Conservation (phyloP, 2,888 invertebrate genomes). For the Formica aserva region DNA sequence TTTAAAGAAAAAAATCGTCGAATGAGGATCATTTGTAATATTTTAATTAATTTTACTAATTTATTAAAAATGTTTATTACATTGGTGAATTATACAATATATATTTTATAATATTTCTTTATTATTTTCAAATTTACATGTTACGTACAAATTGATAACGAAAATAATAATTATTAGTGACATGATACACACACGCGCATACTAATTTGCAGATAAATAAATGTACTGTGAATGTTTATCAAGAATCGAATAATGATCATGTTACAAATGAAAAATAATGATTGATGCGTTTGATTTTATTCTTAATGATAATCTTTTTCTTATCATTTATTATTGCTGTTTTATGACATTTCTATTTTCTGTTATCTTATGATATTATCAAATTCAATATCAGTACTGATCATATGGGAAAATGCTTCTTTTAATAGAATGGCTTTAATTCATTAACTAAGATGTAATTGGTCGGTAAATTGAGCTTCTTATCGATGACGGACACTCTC, state of each 20-base stretch:
- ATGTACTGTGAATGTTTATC: constrained; percentile 8
- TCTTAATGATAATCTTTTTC: background rate
- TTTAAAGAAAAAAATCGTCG: background rate
- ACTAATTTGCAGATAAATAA: background rate
- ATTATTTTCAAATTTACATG: background rate
- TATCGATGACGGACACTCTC: constrained; percentile 74
- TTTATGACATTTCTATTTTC: background rate
- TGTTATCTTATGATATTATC: background rate
- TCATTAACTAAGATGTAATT: constrained; percentile 70
- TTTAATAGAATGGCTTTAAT: constrained; percentile 44
- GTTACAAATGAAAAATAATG: background rate
- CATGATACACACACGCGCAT: background rate
- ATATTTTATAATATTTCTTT: background rate
- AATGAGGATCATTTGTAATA: background rate
- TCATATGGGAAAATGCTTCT: background rate
- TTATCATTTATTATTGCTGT: background rate
- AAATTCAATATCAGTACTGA: background rate
- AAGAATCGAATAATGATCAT: background rate
- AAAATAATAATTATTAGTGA: constrained; percentile 5
- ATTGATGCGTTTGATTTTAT: background rate
- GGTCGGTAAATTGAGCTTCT: constrained; percentile 75
- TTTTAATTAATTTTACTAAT: background rate
- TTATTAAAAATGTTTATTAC: background rate
- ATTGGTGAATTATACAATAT: background rate
- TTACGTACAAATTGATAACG: background rate